These are phyloP conservation scores for Pterocles orientalis DNA, from an alignment of 2,113 vertebrate genomes.

Conservation along the genomic window DNA sequence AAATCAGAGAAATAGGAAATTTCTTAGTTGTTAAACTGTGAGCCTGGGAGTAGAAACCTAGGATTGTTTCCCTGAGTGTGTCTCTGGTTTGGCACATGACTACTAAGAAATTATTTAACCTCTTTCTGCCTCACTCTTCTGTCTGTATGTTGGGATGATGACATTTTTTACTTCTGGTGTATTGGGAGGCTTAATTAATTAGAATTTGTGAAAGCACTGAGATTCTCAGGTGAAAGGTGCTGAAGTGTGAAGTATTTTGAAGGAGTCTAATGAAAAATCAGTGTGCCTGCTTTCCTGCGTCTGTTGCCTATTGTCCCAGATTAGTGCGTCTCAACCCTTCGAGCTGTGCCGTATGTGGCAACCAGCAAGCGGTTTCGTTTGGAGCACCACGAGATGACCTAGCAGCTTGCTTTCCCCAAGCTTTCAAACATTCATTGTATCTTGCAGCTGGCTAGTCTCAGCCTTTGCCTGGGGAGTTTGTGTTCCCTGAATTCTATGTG, in stretches of 20 bases:
- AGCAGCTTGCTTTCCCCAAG: neutral
- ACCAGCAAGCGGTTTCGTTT: neutral
- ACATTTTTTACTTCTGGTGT: constrained; percentile 21
- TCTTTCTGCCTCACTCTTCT: constrained; percentile 15
- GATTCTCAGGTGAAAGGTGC: constrained; percentile 37
- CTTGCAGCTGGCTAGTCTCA: neutral
- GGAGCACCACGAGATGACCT: neutral
- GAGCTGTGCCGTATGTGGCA: neutral
- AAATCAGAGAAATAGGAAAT: constrained; percentile 47
- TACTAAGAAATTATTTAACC: constrained; percentile 31
- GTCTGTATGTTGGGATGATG: neutral
- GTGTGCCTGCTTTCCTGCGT: neutral
- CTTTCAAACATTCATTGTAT: neutral
- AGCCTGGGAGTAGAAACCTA: neutral
- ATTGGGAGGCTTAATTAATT: constrained; percentile 58
- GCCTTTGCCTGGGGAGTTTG: neutral
- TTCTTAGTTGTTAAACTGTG: constrained; percentile 24
- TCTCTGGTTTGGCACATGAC: neutral
- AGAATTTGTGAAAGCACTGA: neutral
- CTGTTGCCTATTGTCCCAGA: neutral
- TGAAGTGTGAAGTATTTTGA: constrained; percentile 39
- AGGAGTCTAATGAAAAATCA: neutral
- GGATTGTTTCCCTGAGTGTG: neutral
- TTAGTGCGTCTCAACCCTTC: neutral
- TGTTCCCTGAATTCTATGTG: neutral